Base-by-base conservation (phyloP, 2,888 invertebrate species). In the Chymomyza amoena region DNA sequence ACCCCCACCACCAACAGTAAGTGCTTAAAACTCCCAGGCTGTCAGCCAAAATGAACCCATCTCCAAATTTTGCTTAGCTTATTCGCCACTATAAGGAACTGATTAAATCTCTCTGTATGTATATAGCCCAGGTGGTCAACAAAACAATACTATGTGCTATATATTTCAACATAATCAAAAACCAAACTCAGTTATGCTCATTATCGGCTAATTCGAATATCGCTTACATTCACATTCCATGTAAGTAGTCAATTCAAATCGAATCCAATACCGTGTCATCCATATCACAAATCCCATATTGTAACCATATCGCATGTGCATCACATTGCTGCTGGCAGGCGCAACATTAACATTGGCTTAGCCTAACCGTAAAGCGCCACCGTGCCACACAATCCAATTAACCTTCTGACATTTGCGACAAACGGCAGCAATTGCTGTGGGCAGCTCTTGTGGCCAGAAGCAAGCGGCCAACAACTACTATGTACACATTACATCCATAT, bases 361-460 rank as follows among this genome's bases (percentile, higher is more conserved):
- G 54, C 54, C 54, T 18, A 18, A 18, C 18, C 54, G 20, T 18
- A 54, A 25, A 18, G 20, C 25, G 57, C 57, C 25, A 20, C 20
- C 9, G 25, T 80, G 76, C 78, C 86, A 84, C 86, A 79, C 83
- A 83, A 83, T 83, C 83, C 83, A 83, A 83, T 83, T 83, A 83
- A 83, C 83, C 83, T 83, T 83, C 72, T 77, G 86, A 86, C 83
- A 83, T 83, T 86, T 72, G 77, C 84, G 80, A 81, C 77, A 76
- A 73, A 66, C 78, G 65, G 74, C 61, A 63, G 54, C 67, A 64
- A 15, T 57, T 57, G 57, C 57, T 25, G 57, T 10, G 57, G 57
- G 57, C 57, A 57, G 18, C 57, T 20, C 13, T 56, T 16, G 1
- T 56, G 56, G 36, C 36, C 36, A 36, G 36, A 13, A 45, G 39